Conservation (phyloP, 1,140 invertebrate genomes). For the Sitodiplosis mosellana region DNA sequence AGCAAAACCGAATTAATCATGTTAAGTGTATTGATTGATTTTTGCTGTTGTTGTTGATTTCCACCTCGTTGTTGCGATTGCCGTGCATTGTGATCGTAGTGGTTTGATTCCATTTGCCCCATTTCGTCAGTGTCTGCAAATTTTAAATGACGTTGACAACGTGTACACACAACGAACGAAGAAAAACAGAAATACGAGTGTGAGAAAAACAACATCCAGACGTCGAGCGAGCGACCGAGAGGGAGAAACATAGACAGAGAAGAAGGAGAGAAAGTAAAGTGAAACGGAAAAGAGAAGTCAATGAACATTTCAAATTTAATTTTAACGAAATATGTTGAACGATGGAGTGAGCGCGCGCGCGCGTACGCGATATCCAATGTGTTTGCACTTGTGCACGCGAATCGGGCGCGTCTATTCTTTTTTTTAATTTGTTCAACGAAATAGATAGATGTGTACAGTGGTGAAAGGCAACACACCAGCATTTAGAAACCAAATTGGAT, state of each 20-base stretch:
- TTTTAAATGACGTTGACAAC: not conserved
- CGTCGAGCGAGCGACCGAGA: not conserved
- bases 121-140: slow-evolving; percentile 1
- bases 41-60: slow-evolving; percentile 22
- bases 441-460: no score
- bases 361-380: no score
- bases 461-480: no score
- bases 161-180: not conserved
- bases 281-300: not conserved
- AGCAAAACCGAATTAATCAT: slow-evolving; percentile 56
- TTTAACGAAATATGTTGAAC: no score
- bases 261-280: not conserved
- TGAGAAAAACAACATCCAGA: not conserved
- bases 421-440: no score
- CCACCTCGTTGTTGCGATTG: slow-evolving; percentile 12
- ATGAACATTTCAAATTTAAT: no score
- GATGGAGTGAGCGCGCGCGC: no score
- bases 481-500: no score
- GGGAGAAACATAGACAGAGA: not conserved
- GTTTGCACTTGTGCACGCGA: no score
- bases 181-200: not conserved
- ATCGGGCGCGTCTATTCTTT: no score
- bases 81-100: slow-evolving; percentile 21
- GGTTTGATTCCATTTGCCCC: slow-evolving; percentile 10
- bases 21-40: slow-evolving; percentile 40